These are phyloP conservation scores for Anguilla rostrata DNA, from an alignment of 2,113 vertebrate genomes.

Conservation along the genomic window DNA sequence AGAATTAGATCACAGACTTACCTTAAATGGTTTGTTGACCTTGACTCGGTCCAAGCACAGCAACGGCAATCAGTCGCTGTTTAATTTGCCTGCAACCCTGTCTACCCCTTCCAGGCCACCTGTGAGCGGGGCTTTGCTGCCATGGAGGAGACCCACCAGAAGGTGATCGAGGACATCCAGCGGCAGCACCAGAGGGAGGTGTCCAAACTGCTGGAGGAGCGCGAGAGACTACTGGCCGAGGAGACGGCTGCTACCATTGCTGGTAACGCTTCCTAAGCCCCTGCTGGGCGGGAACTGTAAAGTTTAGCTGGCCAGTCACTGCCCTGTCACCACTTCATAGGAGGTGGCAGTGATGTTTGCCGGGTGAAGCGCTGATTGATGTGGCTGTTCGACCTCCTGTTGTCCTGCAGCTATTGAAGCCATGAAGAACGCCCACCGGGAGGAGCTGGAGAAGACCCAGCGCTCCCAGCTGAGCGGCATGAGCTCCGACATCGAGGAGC, in stretches of 20 bases:
- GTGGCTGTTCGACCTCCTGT: neutral
- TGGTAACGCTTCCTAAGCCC: slow-evolving; percentile 65
- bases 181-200: slow-evolving; percentile 94
- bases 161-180: slow-evolving; percentile 92
- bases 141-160: slow-evolving; percentile 97
- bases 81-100: neutral
- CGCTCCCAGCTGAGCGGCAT: slow-evolving; percentile 88
- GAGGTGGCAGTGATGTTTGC: neutral
- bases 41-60: neutral
- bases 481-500: slow-evolving; percentile 87
- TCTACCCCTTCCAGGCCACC: slow-evolving; percentile 76
- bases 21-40: neutral
- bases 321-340: neutral
- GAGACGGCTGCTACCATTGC: slow-evolving; percentile 95
- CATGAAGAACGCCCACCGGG: slow-evolving; percentile 97
- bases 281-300: neutral
- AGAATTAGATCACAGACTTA: neutral
- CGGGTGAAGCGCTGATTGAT: slow-evolving; percentile 11
- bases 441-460: slow-evolving; percentile 91
- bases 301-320: neutral
- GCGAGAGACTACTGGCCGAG: slow-evolving; percentile 89
- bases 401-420: slow-evolving; percentile 85
- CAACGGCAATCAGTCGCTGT: neutral
- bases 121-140: slow-evolving; percentile 95
- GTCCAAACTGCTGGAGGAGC: slow-evolving; percentile 89